A percentile compares a stretch with the other conserved stretches of the same genome.
Conservation (phyloP, 2,888 invertebrate genomes). For the Trachelus iudaicus region DNA sequence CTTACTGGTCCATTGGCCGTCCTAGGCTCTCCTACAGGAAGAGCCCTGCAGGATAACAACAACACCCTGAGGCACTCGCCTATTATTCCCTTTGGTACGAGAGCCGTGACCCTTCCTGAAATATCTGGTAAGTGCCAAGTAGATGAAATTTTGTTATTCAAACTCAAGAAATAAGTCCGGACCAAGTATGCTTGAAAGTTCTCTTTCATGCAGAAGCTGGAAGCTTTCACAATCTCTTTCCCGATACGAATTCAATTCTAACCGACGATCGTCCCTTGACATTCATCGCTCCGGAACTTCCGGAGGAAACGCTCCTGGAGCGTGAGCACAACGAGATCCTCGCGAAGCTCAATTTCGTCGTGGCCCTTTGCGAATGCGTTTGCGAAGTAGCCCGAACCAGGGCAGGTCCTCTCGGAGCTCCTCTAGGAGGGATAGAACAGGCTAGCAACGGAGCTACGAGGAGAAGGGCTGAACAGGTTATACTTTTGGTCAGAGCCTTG, state of each 20-base stretch:
- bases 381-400: slow-evolving; percentile 88
- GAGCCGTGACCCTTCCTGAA: slow-evolving; percentile 78
- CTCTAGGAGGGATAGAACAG: slow-evolving; percentile 51
- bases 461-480: slow-evolving; percentile 81
- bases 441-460: slow-evolving; percentile 63
- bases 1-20: slow-evolving; percentile 74
- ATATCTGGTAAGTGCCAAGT: slow-evolving; percentile 59
- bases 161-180: background rate
- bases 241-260: slow-evolving; percentile 58
- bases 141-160: background rate
- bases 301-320: slow-evolving; percentile 95
- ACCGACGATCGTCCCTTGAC: slow-evolving; percentile 70
- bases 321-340: slow-evolving; percentile 96
- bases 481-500: slow-evolving; percentile 88
- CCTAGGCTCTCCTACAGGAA: slow-evolving; percentile 75
- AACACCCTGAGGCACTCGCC: slow-evolving; percentile 70
- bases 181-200: background rate
- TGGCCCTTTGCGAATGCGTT: slow-evolving; percentile 94
- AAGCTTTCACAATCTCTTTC: slow-evolving; percentile 67
- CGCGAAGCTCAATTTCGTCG: slow-evolving; percentile 96
- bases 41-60: slow-evolving; percentile 72
- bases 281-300: slow-evolving; percentile 91
- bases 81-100: slow-evolving; percentile 73
- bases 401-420: slow-evolving; percentile 79
- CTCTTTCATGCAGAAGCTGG: slow-evolving; percentile 63